Base-by-base conservation (phyloP, 2,113 vertebrate genomes). In the Indicator indicator region DNA sequence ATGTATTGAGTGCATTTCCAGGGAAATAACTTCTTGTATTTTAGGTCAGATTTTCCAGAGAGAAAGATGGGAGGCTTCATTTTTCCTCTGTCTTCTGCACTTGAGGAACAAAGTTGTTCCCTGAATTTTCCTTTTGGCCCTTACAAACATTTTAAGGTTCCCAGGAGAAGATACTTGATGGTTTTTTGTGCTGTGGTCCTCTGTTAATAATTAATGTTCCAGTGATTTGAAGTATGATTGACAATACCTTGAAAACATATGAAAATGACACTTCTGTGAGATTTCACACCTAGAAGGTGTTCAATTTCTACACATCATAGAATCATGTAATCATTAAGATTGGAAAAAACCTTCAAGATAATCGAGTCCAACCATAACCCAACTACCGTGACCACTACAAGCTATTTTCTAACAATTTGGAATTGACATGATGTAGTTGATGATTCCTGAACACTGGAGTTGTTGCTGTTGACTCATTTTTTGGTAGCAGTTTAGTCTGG, bases 361-460 rank as follows among this genome's bases (percentile, higher is more conserved):
- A 21, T 46, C 9, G 48, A 48, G 48, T 48, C 48, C 48, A 48
- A 48, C 48, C 48, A 48, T 48, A 48, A 48, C 48, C 48, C 20
- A 20, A 48, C 48, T 48, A 48, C 48, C 48, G 10, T 20, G 48
- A 48, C 48, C 48, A 20, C 48, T 21, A 48, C 19, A 48, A 48
- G 48, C 48, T 48, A 48, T 48, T 48, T 21, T 48, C 48, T 48
- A 48, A 48, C 48, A 19, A 28, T 55, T 73, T n/a, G 11, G 28
- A 13, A 15, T 55, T 33, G 23, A 1, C 1, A 0, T 16, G 15
- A 14, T 32, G 48, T 19, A 70, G 32, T 32, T 1, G 0, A 28
- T 10, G 4, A 7, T 48, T 86, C 14, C 17, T 32, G 54, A 32
- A 11, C 8, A 16, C 18, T 56, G 12, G 46, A 50, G 12, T 18